phyloP scores from a whole-genome alignment of 2,888 invertebrate species.

The Lucinisca nassula region DNA sequence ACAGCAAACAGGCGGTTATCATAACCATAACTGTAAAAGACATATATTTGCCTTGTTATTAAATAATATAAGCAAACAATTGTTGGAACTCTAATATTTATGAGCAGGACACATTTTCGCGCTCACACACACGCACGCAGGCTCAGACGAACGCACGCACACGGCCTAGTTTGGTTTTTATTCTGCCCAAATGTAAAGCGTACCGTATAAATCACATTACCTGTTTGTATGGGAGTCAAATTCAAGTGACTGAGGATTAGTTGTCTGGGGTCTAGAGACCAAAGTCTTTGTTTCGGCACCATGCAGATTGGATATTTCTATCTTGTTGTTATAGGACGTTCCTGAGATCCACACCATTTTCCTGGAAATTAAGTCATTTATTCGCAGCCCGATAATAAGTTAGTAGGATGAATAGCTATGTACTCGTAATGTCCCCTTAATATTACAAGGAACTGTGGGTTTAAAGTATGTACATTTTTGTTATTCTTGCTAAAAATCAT shows the following conservation, averaged over 20 bases:
- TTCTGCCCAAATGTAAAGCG: neutral
- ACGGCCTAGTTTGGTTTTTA: neutral
- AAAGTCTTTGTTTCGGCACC: neutral
- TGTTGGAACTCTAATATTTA: neutral
- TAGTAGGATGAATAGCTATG: no score
- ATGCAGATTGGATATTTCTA: conserved; percentile 31
- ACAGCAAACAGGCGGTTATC: no score
- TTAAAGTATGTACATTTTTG: no score
- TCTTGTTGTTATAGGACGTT: neutral
- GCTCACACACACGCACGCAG: neutral
- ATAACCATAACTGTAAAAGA: no score
- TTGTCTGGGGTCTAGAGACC: neutral
- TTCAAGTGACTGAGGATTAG: conserved; percentile 10
- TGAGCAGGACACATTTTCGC: neutral
- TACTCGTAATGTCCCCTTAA: no score
- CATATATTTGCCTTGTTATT: no score
- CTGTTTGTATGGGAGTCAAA: conserved; percentile 19
- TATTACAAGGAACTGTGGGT: no score
- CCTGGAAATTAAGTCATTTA: no score
- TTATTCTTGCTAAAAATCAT: no score
- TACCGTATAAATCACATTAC: neutral
- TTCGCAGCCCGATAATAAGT: no score
- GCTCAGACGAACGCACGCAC: neutral
- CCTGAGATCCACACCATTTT: conserved; percentile 51
- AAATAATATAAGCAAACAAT: neutral